Percentiles rank a stretch among this genome's conserved stretches.
These are phyloP conservation scores for Meriones unguiculatus DNA, from an alignment of 2,113 vertebrate species.

Conservation along the genomic window DNA sequence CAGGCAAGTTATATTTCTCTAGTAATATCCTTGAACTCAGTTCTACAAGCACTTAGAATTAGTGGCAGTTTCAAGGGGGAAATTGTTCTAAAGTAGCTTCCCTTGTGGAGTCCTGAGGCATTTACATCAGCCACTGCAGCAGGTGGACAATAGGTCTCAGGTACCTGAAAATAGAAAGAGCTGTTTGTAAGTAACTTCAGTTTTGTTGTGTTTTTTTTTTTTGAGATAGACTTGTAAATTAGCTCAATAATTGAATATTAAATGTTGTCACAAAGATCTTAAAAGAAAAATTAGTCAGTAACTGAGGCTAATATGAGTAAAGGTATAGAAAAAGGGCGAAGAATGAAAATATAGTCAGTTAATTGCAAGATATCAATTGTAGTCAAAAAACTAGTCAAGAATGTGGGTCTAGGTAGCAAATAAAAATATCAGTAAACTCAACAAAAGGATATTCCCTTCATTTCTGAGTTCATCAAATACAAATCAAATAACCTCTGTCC, in stretches of 20 bases:
- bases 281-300: neutral
- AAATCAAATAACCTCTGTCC: slow-evolving; percentile 56
- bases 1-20: fast-evolving
- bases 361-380: neutral
- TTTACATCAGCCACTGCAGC: neutral
- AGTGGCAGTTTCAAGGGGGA: neutral
- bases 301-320: neutral
- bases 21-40: fast-evolving
- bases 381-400: neutral
- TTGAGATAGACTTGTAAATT: neutral
- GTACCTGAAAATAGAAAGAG: neutral
- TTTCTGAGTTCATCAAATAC: slow-evolving; percentile 22
- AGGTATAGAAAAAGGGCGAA: neutral
- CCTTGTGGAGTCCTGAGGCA: neutral
- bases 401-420: neutral
- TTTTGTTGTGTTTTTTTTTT: neutral
- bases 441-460: neutral
- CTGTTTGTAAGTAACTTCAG: neutral
- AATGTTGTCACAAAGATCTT: neutral
- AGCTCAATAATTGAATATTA: slow-evolving; percentile 5
- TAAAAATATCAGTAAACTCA: neutral
- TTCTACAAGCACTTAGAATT: neutral
- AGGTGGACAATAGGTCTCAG: too few species aligned
- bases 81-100: neutral
- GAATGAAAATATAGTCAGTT: neutral